Evolutionary conservation across 2,888 invertebrate genomes (phyloP), one percentile per base, ranked within the genome.

Genomic region (Merodon equestris): DNA sequence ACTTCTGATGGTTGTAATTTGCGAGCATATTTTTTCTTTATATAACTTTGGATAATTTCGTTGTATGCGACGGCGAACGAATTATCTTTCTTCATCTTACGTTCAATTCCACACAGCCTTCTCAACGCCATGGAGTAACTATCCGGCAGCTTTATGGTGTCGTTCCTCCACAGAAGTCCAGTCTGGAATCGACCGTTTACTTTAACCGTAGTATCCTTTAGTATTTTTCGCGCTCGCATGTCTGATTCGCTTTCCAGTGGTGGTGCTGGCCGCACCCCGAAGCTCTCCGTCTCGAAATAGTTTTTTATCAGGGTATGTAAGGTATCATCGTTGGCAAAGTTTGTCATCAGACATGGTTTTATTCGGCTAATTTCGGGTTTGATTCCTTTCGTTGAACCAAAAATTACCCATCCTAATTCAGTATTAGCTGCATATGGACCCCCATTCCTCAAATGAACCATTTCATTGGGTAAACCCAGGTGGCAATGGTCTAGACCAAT

Each of bases 401-500:
- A 50, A 12, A 64, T 58, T 18, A 67, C 44, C 72, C 71, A 72
- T 9, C 75, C 66, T 15, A 82, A 42, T 13, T 75, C 45, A 0
- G 75, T 82, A 10, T 47, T 50, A 12, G 74, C 45, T 9, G 74
- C 68, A 1, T 51, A 77, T n/a, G 64, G 51, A 9, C 48, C 48
- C 13, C 58, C 72, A 48, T 12, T 36, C 1, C 60, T 47, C 27
- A 54, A 7, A 4, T n/a, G 12, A 15, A 64, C 34, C 9, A 56
- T 45, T 40, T 70, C 70, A 13, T 45, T 50, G 14, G 76, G 71
- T 14, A 75, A 34, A 9, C 75, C 75, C n/a, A 73, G 47, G 54
- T 71, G 56, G 42, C 75, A 81, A 18, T 79, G 50, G 15, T 79
- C 74, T 9, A 81, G 44, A 0, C 74, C 66, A 15, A 74, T 74